phyloP scores from a whole-genome alignment of 1,140 invertebrate species.

The Oscheius sp. region DNA sequence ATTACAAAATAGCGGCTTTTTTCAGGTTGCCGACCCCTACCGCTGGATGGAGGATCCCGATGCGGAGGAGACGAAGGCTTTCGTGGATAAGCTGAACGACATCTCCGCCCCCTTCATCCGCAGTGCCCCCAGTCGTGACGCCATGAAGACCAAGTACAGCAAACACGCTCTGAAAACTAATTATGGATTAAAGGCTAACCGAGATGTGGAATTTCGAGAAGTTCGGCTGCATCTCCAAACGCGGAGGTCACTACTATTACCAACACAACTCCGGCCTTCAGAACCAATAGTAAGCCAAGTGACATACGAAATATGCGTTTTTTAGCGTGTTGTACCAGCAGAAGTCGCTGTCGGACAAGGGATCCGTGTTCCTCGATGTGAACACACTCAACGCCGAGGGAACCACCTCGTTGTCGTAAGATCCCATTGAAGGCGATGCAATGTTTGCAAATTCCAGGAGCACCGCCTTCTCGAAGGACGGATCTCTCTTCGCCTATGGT shows the following conservation, averaged over 20 bases:
- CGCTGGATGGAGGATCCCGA: constrained; percentile 95
- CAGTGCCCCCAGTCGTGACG: constrained; percentile 71
- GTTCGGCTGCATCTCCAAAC: constrained; percentile 79
- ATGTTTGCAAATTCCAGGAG: constrained; percentile 59
- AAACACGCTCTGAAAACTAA: background rate
- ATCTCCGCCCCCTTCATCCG: constrained; percentile 82
- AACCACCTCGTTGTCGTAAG: constrained; percentile 74
- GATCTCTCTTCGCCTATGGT: constrained; percentile 82
- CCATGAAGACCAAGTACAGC: constrained; percentile 70
- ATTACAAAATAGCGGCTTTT: background rate
- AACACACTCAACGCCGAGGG: constrained; percentile 89
- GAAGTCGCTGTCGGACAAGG: constrained; percentile 75
- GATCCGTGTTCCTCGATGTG: constrained; percentile 87
- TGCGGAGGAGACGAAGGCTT: constrained; percentile 81
- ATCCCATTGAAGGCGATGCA: background rate
- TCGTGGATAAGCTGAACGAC: constrained; percentile 86
- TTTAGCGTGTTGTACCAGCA: constrained; percentile 87
- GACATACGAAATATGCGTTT: constrained; percentile 28
- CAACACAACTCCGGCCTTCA: constrained; percentile 91
- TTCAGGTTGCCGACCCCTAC: constrained; percentile 83
- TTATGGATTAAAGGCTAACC: constrained; percentile 67
- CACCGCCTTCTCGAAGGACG: constrained; percentile 84
- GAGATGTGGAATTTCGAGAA: constrained; percentile 94
- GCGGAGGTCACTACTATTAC: constrained; percentile 85
- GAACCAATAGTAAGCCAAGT: constrained; percentile 77